Percentiles rank a stretch among this genome's conserved stretches.
phyloP scores from a whole-genome alignment of 2,113 vertebrate genomes.

The Daboia siamensis region DNA sequence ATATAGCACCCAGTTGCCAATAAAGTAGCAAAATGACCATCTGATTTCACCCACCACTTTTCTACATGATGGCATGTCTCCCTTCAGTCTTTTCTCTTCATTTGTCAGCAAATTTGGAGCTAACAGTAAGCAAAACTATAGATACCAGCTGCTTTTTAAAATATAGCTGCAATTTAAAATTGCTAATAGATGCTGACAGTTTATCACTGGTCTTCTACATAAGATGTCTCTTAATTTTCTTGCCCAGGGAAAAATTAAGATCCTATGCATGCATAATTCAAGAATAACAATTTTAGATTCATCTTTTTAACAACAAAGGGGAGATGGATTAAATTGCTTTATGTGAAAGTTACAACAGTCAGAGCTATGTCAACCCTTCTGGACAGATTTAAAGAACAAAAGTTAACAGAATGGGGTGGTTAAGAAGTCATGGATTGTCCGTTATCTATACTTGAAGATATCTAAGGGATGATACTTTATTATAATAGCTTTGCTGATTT shows the following conservation, averaged over 20 bases:
- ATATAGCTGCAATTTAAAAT: conserved; percentile 61
- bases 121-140: conserved; percentile 50
- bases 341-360: not conserved
- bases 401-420: not conserved
- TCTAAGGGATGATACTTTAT: not conserved
- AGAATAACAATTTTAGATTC: conserved; percentile 61
- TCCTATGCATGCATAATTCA: conserved; percentile 65
- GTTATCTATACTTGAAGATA: not conserved
- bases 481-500: not conserved
- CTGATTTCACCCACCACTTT: not conserved
- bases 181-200: conserved; percentile 70
- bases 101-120: conserved; percentile 43
- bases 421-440: not conserved
- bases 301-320: conserved; percentile 55
- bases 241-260: conserved; percentile 58
- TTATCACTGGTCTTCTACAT: conserved; percentile 62
- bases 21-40: not conserved
- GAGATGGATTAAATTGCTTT: conserved; percentile 13
- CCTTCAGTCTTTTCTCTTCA: conserved; percentile 1
- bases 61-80: not conserved
- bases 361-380: not conserved
- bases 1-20: not conserved
- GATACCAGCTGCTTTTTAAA: conserved; percentile 64
- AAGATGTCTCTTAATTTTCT: conserved; percentile 67
- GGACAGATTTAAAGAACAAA: not conserved